phyloP scores from a whole-genome alignment of 2,888 invertebrate genomes.

The Scotopteryx bipunctaria region DNA sequence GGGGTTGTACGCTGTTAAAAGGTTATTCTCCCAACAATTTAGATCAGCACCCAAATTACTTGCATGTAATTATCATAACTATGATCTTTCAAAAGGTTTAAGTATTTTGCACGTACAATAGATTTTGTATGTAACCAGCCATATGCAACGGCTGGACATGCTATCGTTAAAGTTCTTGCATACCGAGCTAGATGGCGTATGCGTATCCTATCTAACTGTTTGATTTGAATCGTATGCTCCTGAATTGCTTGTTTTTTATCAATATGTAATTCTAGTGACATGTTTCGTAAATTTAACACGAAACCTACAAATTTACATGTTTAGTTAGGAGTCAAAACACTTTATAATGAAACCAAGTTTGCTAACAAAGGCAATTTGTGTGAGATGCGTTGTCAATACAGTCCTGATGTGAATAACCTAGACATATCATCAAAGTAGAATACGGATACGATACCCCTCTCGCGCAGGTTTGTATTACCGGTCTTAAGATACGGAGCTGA shows the following conservation, averaged over 20 bases:
- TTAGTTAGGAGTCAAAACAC: too few relatives aligned
- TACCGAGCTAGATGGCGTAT: neutral
- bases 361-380: too few relatives aligned
- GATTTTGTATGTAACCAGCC: neutral
- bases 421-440: neutral
- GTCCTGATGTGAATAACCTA: neutral
- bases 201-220: neutral
- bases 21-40: neutral
- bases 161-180: neutral
- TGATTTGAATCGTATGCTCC: too few relatives aligned
- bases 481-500: neutral
- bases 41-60: neutral
- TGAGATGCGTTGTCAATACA: too few relatives aligned
- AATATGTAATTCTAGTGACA: neutral
- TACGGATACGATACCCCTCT: neutral
- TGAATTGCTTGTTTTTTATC: too few relatives aligned
- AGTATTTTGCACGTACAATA: neutral
- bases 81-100: neutral
- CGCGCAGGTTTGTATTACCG: neutral
- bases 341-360: too few relatives aligned
- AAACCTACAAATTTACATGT: neutral
- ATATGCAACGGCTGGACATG: neutral
- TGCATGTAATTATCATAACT: neutral
- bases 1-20: too few relatives aligned
- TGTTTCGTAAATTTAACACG: too few relatives aligned